These are phyloP conservation scores for Drosophila helvetica DNA, from an alignment of 2,888 invertebrate species.

Conservation along the genomic window DNA sequence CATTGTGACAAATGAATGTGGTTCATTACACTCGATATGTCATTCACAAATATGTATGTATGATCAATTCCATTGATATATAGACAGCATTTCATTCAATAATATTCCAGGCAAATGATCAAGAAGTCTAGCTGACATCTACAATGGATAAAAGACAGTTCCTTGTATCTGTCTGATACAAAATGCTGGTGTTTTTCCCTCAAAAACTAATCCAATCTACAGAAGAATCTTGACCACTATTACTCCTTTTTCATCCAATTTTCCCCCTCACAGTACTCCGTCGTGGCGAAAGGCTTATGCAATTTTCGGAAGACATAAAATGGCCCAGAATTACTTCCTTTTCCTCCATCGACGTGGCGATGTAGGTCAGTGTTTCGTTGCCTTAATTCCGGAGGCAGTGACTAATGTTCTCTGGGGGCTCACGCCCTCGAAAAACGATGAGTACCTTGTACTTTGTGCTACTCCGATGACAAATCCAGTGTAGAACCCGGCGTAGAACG, in stretches of 20 bases:
- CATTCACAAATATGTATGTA: neutral
- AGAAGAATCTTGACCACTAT: no score
- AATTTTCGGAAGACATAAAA: no score
- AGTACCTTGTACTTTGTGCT: conserved; percentile 4
- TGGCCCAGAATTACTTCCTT: neutral
- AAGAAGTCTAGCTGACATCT: no score
- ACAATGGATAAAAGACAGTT: no score
- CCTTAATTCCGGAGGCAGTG: neutral
- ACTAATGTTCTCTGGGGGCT: conserved; percentile 16
- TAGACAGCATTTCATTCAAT: no score
- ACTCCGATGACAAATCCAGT: conserved; percentile 25
- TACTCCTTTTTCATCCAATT: neutral
- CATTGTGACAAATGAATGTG: neutral
- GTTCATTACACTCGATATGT: neutral
- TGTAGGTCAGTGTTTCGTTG: conserved; percentile 56
- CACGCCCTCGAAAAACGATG: conserved; percentile 21
- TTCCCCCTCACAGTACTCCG: no score
- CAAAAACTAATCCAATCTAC: no score
- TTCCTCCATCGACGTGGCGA: neutral
- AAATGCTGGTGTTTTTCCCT: no score
- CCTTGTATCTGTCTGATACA: no score
- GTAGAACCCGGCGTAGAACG: neutral
- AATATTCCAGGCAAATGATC: no score
- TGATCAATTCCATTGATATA: neutral
- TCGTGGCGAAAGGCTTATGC: no score